These are phyloP conservation scores for Drosophila basisetae DNA, from an alignment of 2,888 invertebrate species.

Conservation along the genomic window DNA sequence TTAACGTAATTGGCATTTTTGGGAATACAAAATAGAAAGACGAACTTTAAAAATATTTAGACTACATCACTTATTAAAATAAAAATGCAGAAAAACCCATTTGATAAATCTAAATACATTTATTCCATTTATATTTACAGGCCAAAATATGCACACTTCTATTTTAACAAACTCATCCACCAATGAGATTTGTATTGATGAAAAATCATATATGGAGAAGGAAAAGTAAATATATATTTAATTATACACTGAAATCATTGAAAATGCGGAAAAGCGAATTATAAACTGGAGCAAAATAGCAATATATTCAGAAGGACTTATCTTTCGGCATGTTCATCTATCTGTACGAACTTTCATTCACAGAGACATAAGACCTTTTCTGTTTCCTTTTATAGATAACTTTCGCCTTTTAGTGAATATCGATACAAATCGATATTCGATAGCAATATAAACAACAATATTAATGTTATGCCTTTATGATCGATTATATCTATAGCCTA, in stretches of 20 bases:
- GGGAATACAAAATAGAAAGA: neutral
- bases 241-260: neutral
- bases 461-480: neutral
- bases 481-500: neutral
- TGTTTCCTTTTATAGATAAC: too few species aligned
- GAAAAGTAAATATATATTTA: conserved; percentile 16
- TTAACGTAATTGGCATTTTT: neutral
- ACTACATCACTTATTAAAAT: neutral
- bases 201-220: conserved; percentile 36
- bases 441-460: neutral
- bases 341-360: neutral
- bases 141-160: conserved; percentile 34
- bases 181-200: conserved; percentile 22
- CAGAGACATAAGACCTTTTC: too few species aligned
- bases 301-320: neutral
- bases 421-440: neutral
- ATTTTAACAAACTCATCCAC: conserved; percentile 29
- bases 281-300: neutral
- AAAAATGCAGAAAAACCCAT: neutral
- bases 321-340: neutral
- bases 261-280: neutral
- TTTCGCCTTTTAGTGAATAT: neutral
- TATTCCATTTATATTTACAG: conserved; percentile 7
- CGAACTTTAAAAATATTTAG: neutral
- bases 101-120: neutral